phyloP scores from a whole-genome alignment of 2,113 vertebrate species.

The Pterocles gutturalis region DNA sequence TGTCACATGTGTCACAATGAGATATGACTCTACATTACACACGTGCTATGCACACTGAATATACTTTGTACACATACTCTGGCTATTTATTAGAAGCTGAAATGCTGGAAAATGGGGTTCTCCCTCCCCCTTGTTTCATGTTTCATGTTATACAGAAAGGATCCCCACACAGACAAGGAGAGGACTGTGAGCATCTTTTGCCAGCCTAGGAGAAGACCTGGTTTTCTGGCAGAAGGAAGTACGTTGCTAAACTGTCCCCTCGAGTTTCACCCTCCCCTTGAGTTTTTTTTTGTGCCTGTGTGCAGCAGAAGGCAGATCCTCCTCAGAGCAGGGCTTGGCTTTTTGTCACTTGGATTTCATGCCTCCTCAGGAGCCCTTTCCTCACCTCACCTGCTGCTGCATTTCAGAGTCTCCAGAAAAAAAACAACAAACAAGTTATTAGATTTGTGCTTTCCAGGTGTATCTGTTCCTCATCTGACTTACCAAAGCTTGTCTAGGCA shows the following conservation, averaged over 20 bases:
- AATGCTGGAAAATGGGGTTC: neutral
- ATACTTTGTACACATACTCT: neutral
- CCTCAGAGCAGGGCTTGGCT: neutral
- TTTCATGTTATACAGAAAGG: neutral
- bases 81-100: neutral
- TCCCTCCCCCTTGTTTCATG: fast-evolving
- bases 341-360: neutral
- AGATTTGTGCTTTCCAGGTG: neutral
- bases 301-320: neutral
- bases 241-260: neutral
- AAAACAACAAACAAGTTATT: neutral
- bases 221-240: neutral
- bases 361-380: neutral
- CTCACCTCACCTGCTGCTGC: neutral
- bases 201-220: neutral
- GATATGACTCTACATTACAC: neutral
- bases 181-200: neutral
- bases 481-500: neutral
- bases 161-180: neutral
- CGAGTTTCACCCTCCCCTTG: neutral
- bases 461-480: neutral
- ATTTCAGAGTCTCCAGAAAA: neutral
- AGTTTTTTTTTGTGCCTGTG: neutral
- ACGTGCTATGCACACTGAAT: neutral
- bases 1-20: neutral